phyloP scores from a whole-genome alignment of 2,888 invertebrate genomes.

The Agonopterix subpropinquella region DNA sequence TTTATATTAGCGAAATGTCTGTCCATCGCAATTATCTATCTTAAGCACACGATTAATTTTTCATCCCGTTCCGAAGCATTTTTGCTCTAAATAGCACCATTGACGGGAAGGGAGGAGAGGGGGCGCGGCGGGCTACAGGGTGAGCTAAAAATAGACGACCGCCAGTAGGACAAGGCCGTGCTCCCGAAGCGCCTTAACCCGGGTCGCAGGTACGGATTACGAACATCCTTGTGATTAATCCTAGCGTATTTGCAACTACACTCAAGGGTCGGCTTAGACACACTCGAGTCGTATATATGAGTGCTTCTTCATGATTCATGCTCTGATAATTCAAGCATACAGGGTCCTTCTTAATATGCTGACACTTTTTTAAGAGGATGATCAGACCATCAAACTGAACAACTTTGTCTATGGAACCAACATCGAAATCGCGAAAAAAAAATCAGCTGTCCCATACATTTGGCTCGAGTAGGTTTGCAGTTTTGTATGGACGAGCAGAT shows the following conservation, averaged over 20 bases:
- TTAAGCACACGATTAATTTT: not conserved
- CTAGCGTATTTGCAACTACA: conserved; percentile 43
- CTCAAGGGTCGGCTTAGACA: conserved; percentile 40
- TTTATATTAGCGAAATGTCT: too few relatives aligned
- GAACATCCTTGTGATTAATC: conserved; percentile 62
- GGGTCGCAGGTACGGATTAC: conserved; percentile 46
- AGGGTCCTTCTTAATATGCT: too few relatives aligned
- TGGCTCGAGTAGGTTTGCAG: too few relatives aligned
- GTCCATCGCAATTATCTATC: too few relatives aligned
- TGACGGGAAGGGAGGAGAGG: conserved; percentile 38
- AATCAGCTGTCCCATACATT: too few relatives aligned
- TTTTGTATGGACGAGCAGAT: too few relatives aligned
- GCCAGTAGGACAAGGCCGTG: conserved; percentile 63
- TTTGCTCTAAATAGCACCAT: conserved; percentile 61
- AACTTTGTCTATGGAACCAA: too few relatives aligned
- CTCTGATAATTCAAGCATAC: too few relatives aligned
- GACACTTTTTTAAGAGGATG: too few relatives aligned
- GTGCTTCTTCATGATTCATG: conserved; percentile 23
- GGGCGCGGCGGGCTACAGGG: conserved; percentile 22
- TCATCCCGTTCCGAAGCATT: conserved; percentile 15
- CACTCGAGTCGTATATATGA: conserved; percentile 40
- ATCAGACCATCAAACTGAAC: too few relatives aligned
- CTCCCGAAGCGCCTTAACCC: conserved; percentile 41
- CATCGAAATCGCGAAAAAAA: too few relatives aligned
- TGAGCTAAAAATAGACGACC: conserved; percentile 64